Base-by-base conservation (phyloP, 2,888 invertebrate genomes). In the Cataglyphis albicans region DNA sequence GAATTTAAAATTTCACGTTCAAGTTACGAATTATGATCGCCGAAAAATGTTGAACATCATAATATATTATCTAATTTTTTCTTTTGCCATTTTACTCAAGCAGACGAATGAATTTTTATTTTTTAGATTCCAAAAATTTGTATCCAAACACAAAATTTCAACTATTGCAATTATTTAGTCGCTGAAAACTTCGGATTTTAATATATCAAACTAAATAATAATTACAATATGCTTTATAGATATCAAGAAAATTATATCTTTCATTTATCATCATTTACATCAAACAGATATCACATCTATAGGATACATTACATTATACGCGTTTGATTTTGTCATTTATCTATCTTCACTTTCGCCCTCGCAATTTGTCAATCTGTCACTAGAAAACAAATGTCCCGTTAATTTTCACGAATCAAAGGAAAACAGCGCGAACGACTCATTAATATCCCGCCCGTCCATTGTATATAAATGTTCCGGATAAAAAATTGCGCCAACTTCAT, bases 281-380 rank as follows among this genome's bases (percentile, higher is more conserved):
- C 48, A 18, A 29, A 67, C 38, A 29, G 15, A 76, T 76, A 25
- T 38, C 9, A 29, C 52, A 5, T 76, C n/a, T 55, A 41, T 29
- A 52, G n/a, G 0, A 52, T 52, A 52, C 7, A 38, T 61, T 65
- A 38, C 12, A 55, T 48, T 32, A 55, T 21, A 7, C 48, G n/a
- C 35, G n/a, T 29, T 76, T 41, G n/a, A 57, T 76, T 67, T 67
- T 38, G 38, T 65, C 75, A 76, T 65, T 64, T 55, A 76, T 76
- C 67, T 67, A 41, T 7, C 29, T 55, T 12, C 74, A 25, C 44
- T 41, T 59, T 55, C 52, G 3, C 29, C 75, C 76, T 38, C 38
- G 55, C 67, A 67, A 67, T 76, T 67, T 41, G 67, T 76, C 67
- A 76, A 67, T 29, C 67, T 76, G 76, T 41, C 76, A 67, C 41